phyloP scores from a whole-genome alignment of 2,888 invertebrate species.

The Nomada lathburiana region DNA sequence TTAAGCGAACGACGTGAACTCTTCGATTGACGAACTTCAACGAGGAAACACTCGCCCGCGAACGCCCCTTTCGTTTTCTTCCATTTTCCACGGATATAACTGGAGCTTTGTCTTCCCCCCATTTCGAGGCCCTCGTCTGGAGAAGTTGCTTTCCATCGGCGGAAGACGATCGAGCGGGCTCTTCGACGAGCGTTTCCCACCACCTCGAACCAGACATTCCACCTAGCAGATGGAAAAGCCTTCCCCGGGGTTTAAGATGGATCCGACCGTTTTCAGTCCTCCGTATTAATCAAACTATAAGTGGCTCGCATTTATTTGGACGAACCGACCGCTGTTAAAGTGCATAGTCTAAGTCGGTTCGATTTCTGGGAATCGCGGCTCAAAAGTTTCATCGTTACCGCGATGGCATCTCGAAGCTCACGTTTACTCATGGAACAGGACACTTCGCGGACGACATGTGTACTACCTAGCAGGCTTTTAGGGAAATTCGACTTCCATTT shows the following conservation, averaged over 20 bases:
- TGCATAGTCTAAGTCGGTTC: constrained; percentile 8
- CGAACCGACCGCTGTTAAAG: constrained; percentile 1
- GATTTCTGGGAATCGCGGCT: constrained; percentile 39
- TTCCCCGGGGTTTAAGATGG: constrained; percentile 37
- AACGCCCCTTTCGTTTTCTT: constrained; percentile 13
- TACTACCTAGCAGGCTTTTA: no score
- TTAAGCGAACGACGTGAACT: neutral
- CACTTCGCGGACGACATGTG: neutral
- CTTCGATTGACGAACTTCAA: constrained; percentile 42
- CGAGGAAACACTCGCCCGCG: constrained; percentile 3
- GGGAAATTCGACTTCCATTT: constrained; percentile 14
- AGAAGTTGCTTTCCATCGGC: constrained; percentile 51
- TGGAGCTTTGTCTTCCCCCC: constrained; percentile 44
- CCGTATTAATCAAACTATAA: constrained; percentile 62
- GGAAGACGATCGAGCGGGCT: constrained; percentile 54
- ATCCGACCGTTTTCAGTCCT: constrained; percentile 44
- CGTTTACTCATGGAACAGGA: neutral
- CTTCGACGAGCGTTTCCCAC: constrained; percentile 37
- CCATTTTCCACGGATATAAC: constrained; percentile 33
- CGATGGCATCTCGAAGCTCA: neutral
- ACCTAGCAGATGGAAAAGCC: constrained; percentile 45
- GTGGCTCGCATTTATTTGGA: constrained; percentile 47
- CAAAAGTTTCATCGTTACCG: constrained; percentile 18
- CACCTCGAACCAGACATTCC: constrained; percentile 27
- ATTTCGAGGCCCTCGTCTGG: constrained; percentile 25